These are phyloP conservation scores for Tyria jacobaeae DNA, from an alignment of 2,888 invertebrate species.

Conservation along the genomic window DNA sequence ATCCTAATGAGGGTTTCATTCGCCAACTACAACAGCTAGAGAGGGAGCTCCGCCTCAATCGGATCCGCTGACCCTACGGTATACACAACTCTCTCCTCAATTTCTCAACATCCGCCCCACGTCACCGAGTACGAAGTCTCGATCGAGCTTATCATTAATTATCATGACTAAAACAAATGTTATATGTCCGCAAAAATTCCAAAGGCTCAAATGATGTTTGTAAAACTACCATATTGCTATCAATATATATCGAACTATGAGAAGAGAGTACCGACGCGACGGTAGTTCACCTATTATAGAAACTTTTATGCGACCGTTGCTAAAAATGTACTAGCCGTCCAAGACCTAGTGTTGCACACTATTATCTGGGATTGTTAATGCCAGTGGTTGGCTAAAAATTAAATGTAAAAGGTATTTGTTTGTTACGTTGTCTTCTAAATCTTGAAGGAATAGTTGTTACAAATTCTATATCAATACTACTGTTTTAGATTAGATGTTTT, in stretches of 20 bases:
- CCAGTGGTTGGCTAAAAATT: conserved; percentile 29
- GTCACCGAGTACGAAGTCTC: conserved; percentile 73
- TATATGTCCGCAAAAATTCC: conserved; percentile 12
- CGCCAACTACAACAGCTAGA: conserved; percentile 91
- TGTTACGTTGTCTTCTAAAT: conserved; percentile 18
- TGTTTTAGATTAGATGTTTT: conserved; percentile 23
- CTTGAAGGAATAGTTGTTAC: conserved; percentile 20
- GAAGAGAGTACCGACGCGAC: conserved; percentile 28
- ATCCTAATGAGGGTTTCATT: conserved; percentile 93
- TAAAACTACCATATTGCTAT: background rate
- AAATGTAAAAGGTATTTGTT: conserved; percentile 20
- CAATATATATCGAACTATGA: conserved; percentile 20
- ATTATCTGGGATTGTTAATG: conserved; percentile 15
- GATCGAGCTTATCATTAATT: conserved; percentile 68
- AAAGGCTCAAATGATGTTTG: conserved; percentile 16
- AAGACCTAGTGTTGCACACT: conserved; percentile 27
- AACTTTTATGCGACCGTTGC: conserved; percentile 34
- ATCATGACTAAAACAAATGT: conserved; percentile 46
- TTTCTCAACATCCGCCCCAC: conserved; percentile 54
- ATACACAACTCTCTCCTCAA: conserved; percentile 66
- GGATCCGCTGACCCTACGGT: conserved; percentile 77
- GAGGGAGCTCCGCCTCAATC: conserved; percentile 85
- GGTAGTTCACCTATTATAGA: conserved; percentile 30
- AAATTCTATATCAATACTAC: conserved; percentile 15
- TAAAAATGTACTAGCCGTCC: conserved; percentile 18